Evolutionary conservation across 2,113 vertebrate species (phyloP).

Genomic region (Nannospalax galili): DNA sequence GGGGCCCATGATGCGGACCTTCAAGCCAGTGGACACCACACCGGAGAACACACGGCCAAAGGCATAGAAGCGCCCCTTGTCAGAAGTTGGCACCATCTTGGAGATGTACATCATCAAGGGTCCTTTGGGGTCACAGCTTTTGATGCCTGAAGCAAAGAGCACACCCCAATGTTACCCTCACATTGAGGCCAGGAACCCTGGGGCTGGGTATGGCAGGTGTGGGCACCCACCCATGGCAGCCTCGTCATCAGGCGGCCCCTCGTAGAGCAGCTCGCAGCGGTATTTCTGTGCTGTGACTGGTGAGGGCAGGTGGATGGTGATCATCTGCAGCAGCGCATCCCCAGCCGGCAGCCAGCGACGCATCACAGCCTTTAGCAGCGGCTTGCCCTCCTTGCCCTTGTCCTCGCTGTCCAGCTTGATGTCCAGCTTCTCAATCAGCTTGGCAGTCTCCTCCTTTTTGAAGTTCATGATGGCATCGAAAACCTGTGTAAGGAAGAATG

Average conservation of each 20-base stretch:
- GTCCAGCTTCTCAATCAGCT: conserved; percentile 93
- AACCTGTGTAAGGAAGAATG: conserved; percentile 83
- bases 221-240: conserved; percentile 92
- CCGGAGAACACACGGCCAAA: conserved; percentile 98
- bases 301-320: conserved; percentile 97
- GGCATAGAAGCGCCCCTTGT: conserved; percentile 98
- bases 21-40: conserved; percentile 92
- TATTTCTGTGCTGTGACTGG: conserved; percentile 97
- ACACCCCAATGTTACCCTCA: fast-evolving
- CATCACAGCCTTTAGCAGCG: conserved; percentile 97
- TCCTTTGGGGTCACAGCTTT: conserved; percentile 96
- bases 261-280: conserved; percentile 96
- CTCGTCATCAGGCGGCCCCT: conserved; percentile 95
- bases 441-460: conserved; percentile 93
- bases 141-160: conserved; percentile 87
- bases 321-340: conserved; percentile 98
- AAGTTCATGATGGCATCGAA: conserved; percentile 98
- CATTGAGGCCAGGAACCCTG: fast-evolving
- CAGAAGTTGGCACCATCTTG: conserved; percentile 98
- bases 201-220: fast-evolving
- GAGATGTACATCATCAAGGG: conserved; percentile 99
- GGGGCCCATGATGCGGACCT: conserved; percentile 98
- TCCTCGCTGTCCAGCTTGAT: conserved; percentile 95
- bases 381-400: conserved; percentile 96
- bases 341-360: conserved; percentile 96